These are phyloP conservation scores for Phaetusa simplex DNA, from an alignment of 2,113 vertebrate species.

Conservation along the genomic window DNA sequence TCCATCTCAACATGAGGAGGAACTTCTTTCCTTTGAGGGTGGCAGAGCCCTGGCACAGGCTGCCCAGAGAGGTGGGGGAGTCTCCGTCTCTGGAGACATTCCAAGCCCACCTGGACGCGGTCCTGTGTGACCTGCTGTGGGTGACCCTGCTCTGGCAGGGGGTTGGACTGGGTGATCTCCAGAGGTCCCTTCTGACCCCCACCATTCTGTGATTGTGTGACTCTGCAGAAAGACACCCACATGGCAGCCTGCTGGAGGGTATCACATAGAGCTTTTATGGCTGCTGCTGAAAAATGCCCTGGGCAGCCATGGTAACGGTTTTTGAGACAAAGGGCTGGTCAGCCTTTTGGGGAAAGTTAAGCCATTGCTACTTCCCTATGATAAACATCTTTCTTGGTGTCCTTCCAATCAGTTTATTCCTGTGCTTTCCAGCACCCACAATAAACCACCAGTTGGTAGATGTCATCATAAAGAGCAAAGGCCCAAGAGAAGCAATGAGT, in stretches of 20 bases:
- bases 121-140: no score
- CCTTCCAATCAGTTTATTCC: neutral
- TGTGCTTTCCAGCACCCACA: neutral
- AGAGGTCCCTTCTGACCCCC: no score
- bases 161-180: no score
- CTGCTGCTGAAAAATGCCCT: neutral
- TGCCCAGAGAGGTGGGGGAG: no score
- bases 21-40: no score
- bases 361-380: neutral
- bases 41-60: no score
- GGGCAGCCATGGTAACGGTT: neutral
- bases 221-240: neutral
- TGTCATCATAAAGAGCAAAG: neutral
- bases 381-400: neutral
- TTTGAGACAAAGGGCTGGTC: neutral
- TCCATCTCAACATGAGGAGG: no score
- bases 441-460: neutral
- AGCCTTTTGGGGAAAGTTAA: neutral
- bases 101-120: no score
- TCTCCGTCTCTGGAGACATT: no score
- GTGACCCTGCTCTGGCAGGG: no score
- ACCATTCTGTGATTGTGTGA: no score
- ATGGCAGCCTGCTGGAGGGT: neutral
- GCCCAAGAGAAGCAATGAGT: neutral
- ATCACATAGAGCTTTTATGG: no score